These are phyloP conservation scores for Toxostoma redivivum DNA, from an alignment of 2,113 vertebrate species.

Conservation along the genomic window DNA sequence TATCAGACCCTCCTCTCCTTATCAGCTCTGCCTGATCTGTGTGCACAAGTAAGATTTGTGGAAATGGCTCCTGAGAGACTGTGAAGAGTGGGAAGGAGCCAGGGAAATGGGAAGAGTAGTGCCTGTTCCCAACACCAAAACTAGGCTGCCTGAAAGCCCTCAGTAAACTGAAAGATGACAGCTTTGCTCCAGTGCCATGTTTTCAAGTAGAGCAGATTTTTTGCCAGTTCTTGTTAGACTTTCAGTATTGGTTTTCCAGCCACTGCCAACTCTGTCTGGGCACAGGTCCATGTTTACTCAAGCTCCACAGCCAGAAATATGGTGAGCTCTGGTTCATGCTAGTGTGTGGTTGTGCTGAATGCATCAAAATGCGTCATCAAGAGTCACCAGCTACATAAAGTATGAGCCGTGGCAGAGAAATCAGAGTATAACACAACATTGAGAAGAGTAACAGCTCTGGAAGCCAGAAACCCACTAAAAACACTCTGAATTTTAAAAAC, in stretches of 20 bases:
- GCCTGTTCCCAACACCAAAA: neutral
- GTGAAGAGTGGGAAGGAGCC: neutral
- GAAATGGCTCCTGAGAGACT: neutral
- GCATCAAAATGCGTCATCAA: constrained; percentile 40
- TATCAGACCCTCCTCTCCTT: neutral
- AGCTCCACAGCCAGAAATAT: constrained; percentile 52
- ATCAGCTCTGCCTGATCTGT: neutral
- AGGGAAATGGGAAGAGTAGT: neutral
- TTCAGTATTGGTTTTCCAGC: constrained; percentile 20
- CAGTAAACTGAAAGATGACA: neutral
- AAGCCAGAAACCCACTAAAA: neutral
- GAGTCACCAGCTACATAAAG: constrained; percentile 8
- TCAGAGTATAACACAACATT: neutral
- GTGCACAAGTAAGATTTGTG: neutral
- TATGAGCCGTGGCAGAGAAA: neutral
- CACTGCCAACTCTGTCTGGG: constrained; percentile 24
- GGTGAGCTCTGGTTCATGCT: constrained; percentile 13
- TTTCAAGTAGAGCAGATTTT: constrained; percentile 18
- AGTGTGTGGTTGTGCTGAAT: constrained; percentile 27
- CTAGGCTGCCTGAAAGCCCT: neutral
- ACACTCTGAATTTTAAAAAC: neutral
- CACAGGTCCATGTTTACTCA: constrained; percentile 42
- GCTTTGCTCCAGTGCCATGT: neutral
- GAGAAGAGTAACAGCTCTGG: neutral
- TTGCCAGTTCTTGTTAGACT: neutral